A percentile compares a stretch with the other conserved stretches of the same genome.
These are phyloP conservation scores for Lophius americanus DNA, from an alignment of 2,797 vertebrate genomes.

Conservation along the genomic window DNA sequence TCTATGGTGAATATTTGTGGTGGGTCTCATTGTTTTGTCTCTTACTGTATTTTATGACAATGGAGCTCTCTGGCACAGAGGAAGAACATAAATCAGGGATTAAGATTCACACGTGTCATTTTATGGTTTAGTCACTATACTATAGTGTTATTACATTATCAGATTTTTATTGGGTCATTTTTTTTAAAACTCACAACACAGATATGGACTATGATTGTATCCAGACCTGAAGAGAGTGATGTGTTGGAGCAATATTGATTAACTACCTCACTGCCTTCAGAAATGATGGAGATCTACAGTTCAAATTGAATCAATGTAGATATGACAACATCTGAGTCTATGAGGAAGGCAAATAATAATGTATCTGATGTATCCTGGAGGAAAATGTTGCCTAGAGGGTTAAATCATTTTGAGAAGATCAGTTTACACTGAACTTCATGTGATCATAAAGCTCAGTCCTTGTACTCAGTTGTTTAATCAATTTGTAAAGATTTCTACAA, in stretches of 20 bases:
- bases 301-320: slow-evolving; percentile 24
- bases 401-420: slow-evolving; percentile 14
- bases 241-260: background rate
- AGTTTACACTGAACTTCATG: background rate
- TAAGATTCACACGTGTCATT: no score
- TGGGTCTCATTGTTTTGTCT: no score
- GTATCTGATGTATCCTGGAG: slow-evolving; percentile 2
- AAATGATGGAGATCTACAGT: slow-evolving; percentile 2
- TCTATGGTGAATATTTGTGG: no score
- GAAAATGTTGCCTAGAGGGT: slow-evolving; percentile 1
- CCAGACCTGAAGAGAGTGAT: background rate
- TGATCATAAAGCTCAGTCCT: no score
- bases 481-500: no score
- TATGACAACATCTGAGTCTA: background rate
- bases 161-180: no score
- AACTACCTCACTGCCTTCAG: slow-evolving; percentile 19
- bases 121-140: no score
- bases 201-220: slow-evolving; percentile 17
- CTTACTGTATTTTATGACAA: no score
- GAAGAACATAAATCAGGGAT: no score
- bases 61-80: no score
- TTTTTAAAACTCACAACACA: background rate
- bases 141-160: no score
- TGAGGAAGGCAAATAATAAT: slow-evolving; percentile 27
- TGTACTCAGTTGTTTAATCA: no score